Evolutionary conservation across 2,797 vertebrate genomes (phyloP).

Genomic region (Taenioides sp.): DNA sequence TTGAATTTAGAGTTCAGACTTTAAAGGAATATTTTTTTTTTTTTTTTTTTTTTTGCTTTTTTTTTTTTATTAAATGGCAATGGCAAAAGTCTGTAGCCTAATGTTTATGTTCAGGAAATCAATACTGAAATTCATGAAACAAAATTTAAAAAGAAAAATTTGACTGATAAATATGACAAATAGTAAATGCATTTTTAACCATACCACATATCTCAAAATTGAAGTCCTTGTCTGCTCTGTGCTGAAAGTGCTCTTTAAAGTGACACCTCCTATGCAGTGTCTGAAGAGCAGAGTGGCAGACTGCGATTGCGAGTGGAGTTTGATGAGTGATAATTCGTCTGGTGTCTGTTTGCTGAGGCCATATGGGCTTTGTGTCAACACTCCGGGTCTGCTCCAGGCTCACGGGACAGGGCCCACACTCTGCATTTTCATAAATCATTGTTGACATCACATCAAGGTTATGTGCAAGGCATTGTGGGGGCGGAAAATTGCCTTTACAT

Average conservation of each 20-base stretch:
- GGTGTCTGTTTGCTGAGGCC: constrained; percentile 45
- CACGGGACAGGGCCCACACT: constrained; percentile 51
- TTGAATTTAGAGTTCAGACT: too few species aligned
- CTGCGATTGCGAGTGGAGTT: constrained; percentile 50
- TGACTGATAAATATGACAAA: too few species aligned
- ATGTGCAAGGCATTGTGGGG: constrained; percentile 59
- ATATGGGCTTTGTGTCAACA: constrained; percentile 68
- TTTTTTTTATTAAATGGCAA: too few species aligned
- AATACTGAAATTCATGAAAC: too few species aligned
- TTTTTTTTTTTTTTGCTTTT: too few species aligned
- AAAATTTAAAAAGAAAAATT: too few species aligned
- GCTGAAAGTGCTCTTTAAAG: constrained; percentile 39
- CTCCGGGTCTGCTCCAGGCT: constrained; percentile 56
- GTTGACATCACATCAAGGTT: constrained; percentile 73
- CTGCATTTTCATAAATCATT: constrained; percentile 74
- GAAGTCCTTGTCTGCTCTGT: constrained; percentile 23
- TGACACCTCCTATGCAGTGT: constrained; percentile 37
- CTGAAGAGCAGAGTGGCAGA: constrained; percentile 49
- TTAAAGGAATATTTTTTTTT: too few species aligned
- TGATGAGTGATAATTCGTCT: constrained; percentile 56
- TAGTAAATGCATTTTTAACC: too few species aligned
- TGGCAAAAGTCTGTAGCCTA: too few species aligned
- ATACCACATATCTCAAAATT: neutral
- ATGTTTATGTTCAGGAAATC: too few species aligned
- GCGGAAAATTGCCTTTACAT: constrained; percentile 67